phyloP scores from a whole-genome alignment of 2,797 vertebrate genomes.

The Falco cherrug region DNA sequence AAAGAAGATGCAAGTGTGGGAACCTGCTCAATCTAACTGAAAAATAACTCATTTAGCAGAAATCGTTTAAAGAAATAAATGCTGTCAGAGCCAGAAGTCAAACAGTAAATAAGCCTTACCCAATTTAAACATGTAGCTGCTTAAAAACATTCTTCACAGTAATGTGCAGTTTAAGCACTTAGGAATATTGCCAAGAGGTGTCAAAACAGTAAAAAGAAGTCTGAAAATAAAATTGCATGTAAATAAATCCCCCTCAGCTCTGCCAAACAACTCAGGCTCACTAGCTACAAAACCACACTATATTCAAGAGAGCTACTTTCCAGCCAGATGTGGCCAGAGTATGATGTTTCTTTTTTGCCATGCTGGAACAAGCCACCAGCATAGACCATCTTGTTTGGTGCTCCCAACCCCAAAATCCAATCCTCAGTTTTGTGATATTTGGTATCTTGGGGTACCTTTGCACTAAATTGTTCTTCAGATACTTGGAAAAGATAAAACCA shows the following conservation, averaged over 20 bases:
- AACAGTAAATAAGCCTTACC: constrained; percentile 59
- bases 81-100: constrained; percentile 61
- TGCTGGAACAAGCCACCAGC: neutral
- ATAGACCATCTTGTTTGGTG: neutral
- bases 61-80: constrained; percentile 36
- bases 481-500: neutral
- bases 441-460: neutral
- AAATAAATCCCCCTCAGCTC: constrained; percentile 34
- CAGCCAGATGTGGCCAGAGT: rapidly evolving
- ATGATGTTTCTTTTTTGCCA: neutral
- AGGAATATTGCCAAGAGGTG: constrained; percentile 60
- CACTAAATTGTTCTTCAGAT: neutral
- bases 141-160: constrained; percentile 41
- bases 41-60: constrained; percentile 58
- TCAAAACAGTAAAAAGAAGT: constrained; percentile 54
- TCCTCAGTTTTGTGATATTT: rapidly evolving
- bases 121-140: constrained; percentile 46
- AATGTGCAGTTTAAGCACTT: constrained; percentile 50
- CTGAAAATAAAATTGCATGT: constrained; percentile 22
- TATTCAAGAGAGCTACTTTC: neutral
- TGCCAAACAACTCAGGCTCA: neutral
- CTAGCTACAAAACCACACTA: rapidly evolving
- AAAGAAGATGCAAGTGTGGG: neutral
- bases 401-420: neutral
- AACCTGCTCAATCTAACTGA: neutral